phyloP scores from a whole-genome alignment of 2,888 invertebrate genomes.

The Mamestra brassicae region DNA sequence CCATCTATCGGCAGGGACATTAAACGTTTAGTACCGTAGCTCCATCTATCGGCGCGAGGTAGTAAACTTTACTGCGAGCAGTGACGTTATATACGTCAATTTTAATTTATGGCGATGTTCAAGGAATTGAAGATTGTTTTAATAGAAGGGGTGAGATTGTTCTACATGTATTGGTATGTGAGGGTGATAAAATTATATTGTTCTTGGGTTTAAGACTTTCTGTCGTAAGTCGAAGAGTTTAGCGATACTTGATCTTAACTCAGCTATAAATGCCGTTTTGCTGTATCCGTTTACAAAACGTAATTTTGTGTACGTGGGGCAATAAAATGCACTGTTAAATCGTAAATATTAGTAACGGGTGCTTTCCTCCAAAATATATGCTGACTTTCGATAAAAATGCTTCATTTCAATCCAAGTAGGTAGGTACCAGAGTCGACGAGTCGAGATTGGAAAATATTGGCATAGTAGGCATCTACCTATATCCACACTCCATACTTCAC shows the following conservation, averaged over 20 bases:
- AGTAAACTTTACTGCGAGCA: constrained; percentile 51
- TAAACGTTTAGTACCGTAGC: constrained; percentile 58
- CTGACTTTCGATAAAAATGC: not conserved
- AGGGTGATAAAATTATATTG: constrained; percentile 40
- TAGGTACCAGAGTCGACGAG: not conserved
- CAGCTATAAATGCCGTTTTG: constrained; percentile 22
- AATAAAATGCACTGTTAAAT: not conserved
- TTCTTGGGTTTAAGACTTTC: constrained; percentile 27
- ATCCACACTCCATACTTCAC: no score
- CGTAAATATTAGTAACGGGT: not conserved
- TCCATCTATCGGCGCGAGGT: constrained; percentile 45
- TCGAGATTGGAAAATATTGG: not conserved
- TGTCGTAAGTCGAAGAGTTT: constrained; percentile 31
- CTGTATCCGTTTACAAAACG: not conserved
- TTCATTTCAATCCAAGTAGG: not conserved
- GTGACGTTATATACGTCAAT: constrained; percentile 39
- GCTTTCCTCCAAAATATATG: not conserved
- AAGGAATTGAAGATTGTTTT: constrained; percentile 51
- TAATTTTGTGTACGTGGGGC: constrained; percentile 25
- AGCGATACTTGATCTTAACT: constrained; percentile 36
- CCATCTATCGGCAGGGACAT: constrained; percentile 57
- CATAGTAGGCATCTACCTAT: no score
- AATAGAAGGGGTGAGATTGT: constrained; percentile 40
- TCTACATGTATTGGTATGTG: constrained; percentile 32
- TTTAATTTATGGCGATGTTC: constrained; percentile 56